Evolutionary conservation across 2,797 vertebrate species (phyloP).

Genomic region (Enteromius unitaeniatus): DNA sequence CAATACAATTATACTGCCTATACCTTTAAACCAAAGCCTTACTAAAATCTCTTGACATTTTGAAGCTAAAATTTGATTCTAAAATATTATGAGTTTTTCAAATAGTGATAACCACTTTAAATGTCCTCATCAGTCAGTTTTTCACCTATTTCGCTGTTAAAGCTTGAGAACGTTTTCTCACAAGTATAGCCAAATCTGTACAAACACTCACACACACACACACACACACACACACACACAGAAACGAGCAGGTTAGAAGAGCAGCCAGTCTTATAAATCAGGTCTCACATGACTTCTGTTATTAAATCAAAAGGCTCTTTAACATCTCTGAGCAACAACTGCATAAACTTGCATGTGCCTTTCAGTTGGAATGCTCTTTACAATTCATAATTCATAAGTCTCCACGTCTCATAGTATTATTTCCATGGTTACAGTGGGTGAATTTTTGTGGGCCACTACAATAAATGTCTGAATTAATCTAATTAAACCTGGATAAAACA

Average conservation of each 20-base stretch:
- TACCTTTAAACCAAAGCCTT: not conserved
- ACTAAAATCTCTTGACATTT: slow-evolving; percentile 10
- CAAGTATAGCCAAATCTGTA: not conserved
- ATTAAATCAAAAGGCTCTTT: slow-evolving; percentile 31
- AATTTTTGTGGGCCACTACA: not conserved
- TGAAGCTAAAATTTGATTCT: slow-evolving; percentile 2
- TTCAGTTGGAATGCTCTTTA: slow-evolving; percentile 14
- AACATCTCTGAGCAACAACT: not conserved
- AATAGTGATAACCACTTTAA: not conserved
- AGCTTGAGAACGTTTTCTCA: not conserved
- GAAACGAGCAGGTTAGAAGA: not conserved
- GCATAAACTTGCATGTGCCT: not conserved
- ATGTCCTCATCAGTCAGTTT: slow-evolving; percentile 8
- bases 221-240: not conserved
- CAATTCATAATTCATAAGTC: slow-evolving; percentile 7
- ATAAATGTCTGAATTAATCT: not conserved
- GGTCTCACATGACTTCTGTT: slow-evolving; percentile 33
- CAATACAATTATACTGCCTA: not conserved
- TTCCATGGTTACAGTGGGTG: slow-evolving; percentile 17
- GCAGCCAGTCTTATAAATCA: slow-evolving; percentile 23
- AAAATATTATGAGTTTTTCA: not conserved
- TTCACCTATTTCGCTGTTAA: not conserved
- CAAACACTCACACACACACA: not conserved
- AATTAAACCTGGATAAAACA: not conserved
- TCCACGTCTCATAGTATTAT: not conserved